Base-by-base conservation (phyloP, 2,888 invertebrate genomes). In the Drosophila tripunctata region DNA sequence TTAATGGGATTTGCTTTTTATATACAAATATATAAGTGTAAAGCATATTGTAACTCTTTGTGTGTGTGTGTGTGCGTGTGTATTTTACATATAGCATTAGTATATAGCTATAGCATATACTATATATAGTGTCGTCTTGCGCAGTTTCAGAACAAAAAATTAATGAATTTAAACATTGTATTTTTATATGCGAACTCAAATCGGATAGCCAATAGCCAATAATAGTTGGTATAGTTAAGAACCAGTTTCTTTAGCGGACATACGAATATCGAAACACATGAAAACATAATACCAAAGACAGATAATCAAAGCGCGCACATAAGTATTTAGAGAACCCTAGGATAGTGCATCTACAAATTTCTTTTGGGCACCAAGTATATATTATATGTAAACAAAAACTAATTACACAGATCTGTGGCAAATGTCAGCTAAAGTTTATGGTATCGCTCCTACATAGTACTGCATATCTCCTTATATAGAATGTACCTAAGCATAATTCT, bases 1-100 rank as follows among this genome's bases (percentile, higher is more conserved):
- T 80, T 78, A 76, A 69, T 69, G 76, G 78, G 61, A 81, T 86
- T 86, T 77, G 83, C 83, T 82, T 83, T 84, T 77, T 72, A 82
- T 72, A 79, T 54, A 44, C 24, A 47, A 31, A 63, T 54, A 40
- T 21, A 36, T 60, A 22, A 41, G 27, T 48, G 8, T 24, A 38
- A 36, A 14, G 27, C 31, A 30, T 65, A 36, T 50, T 24, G 22
- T 41, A 41, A 4, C 41, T n/a, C 43, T 45, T 57, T 30, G 51
- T 55, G 40, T 61, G 43, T 47, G 21, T 38, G 45, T 31, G 30
- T 31, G 57, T 57, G 47, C 50, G 43, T 19, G 54, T 57, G 38
- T 70, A 64, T 55, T 61, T 62, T 55, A 48, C 24, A 41, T 62
- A 71, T 62, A 71, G 67, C 51, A 68, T 68, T 65, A 73, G 27